Conservation (phyloP, 2,888 invertebrate genomes). For the Meteorus cinctellus region DNA sequence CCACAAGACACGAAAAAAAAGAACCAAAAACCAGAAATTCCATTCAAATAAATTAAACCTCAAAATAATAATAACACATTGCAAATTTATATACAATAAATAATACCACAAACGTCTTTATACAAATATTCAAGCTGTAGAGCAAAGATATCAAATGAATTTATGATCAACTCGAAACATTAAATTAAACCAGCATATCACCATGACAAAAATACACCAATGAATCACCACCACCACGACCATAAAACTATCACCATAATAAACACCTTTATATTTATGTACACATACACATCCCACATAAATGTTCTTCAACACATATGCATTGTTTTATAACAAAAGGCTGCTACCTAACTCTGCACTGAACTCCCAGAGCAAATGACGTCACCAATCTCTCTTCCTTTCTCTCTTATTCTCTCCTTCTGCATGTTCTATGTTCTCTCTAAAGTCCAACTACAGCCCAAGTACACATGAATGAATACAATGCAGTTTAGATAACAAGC, state of each 20-base stretch:
- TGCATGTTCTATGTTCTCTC: background rate
- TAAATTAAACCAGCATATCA: slow-evolving; percentile 23
- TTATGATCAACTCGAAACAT: slow-evolving; percentile 33
- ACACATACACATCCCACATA: background rate
- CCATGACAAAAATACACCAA: slow-evolving; percentile 12
- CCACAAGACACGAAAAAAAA: background rate
- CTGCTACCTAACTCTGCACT: background rate
- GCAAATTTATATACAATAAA: slow-evolving; percentile 40
- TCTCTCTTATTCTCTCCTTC: background rate
- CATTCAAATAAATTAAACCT: background rate
- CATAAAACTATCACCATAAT: slow-evolving; percentile 17
- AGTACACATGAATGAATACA: slow-evolving; percentile 19
- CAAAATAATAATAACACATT: slow-evolving; percentile 9
- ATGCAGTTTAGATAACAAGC: slow-evolving; percentile 30
- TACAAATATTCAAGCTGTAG: slow-evolving; percentile 12
- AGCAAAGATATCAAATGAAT: slow-evolving; percentile 47
- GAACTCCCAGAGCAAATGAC: slow-evolving; percentile 2
- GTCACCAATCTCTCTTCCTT: slow-evolving; percentile 1
- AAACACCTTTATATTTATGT: background rate
- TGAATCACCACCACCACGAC: slow-evolving; percentile 13
- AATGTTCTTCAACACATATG: background rate
- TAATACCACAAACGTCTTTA: slow-evolving; percentile 13
- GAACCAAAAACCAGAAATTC: background rate
- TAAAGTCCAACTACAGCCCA: background rate
- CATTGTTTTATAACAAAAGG: background rate